A percentile compares a stretch with the other conserved stretches of the same genome.
These are phyloP conservation scores for Plemyria rubiginata DNA, from an alignment of 2,888 invertebrate species.

Conservation along the genomic window DNA sequence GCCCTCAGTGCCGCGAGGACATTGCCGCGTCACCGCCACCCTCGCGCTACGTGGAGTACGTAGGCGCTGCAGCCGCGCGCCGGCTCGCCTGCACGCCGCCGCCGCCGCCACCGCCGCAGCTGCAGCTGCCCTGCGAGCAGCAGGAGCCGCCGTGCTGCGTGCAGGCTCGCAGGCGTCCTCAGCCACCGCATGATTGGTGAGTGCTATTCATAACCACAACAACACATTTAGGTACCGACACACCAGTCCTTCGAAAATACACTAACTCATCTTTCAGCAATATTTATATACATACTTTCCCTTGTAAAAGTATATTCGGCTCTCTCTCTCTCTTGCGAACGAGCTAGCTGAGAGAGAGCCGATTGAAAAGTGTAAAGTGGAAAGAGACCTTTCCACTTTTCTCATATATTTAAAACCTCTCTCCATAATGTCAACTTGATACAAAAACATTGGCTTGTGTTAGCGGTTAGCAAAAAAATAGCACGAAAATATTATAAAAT, in stretches of 20 bases:
- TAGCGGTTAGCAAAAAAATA: slow-evolving; percentile 4
- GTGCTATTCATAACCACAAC: slow-evolving; percentile 49
- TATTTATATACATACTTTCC: background rate
- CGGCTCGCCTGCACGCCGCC: slow-evolving; percentile 83
- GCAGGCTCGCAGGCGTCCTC: slow-evolving; percentile 82
- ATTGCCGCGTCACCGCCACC: slow-evolving; percentile 75
- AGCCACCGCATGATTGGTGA: slow-evolving; percentile 86
- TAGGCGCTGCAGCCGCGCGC: slow-evolving; percentile 86
- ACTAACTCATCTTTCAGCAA: background rate
- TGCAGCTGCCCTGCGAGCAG: slow-evolving; percentile 78
- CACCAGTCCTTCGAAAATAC: background rate
- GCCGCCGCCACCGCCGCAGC: slow-evolving; percentile 77
- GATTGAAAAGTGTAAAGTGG: no score
- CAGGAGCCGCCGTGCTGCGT: slow-evolving; percentile 85
- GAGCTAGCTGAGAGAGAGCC: no score
- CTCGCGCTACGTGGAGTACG: slow-evolving; percentile 86
- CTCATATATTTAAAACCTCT: slow-evolving; percentile 25
- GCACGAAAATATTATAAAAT: slow-evolving; percentile 14
- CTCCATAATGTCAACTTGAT: slow-evolving; percentile 23
- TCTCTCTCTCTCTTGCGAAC: no score
- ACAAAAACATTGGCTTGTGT: slow-evolving; percentile 18
- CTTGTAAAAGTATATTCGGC: slow-evolving; percentile 13
- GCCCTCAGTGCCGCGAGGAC: slow-evolving; percentile 77
- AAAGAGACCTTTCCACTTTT: slow-evolving; percentile 20
- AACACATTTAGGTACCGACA: background rate